phyloP scores from a whole-genome alignment of 2,113 vertebrate genomes.

The Girardinichthys multiradiatus region DNA sequence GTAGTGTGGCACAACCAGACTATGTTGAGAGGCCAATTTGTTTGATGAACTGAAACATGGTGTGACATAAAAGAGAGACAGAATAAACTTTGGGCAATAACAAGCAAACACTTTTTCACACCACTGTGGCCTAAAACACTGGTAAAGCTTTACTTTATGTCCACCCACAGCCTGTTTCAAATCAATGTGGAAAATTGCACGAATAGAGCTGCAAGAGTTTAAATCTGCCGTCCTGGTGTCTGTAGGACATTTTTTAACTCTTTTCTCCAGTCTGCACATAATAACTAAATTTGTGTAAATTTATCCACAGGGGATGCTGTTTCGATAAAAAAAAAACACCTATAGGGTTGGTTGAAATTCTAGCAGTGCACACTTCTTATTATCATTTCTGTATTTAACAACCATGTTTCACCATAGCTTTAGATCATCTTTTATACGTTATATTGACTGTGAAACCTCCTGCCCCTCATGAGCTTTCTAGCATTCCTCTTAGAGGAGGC shows the following conservation, averaged over 20 bases:
- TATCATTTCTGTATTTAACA: background rate
- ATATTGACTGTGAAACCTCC: background rate
- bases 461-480: background rate
- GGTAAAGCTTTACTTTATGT: no score
- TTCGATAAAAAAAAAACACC: background rate
- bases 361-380: background rate
- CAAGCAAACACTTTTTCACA: no score
- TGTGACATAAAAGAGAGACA: no score
- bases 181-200: no score
- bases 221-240: background rate
- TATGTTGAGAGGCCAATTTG: no score
- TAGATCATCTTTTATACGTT: background rate
- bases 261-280: no score
- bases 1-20: no score
- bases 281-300: background rate
- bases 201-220: background rate
- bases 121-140: no score
- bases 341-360: background rate
- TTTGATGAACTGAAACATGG: no score
- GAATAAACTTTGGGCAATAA: no score
- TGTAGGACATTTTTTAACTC: no score
- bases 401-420: background rate
- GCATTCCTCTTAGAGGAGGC: background rate
- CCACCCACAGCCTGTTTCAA: no score
- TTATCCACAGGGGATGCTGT: background rate